A percentile compares a stretch with the other conserved stretches of the same genome.
Evolutionary conservation across 1,140 invertebrate genomes (phyloP).

Genomic region (roundworm (Caenorhabditis elegans)): WBcel235 BX284606.5:15082001-15082500

Average conservation of each 20-base stretch:
- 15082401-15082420: too few relatives aligned
- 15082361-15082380: too few relatives aligned
- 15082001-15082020: not conserved
- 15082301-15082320: not conserved
- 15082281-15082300: too few relatives aligned
- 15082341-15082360: too few relatives aligned
- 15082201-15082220: not conserved
- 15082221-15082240: not conserved
- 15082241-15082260: too few relatives aligned
- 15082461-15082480: not conserved
- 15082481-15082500: not conserved
- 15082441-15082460: too few relatives aligned
- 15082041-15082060: not conserved
- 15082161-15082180: not conserved
- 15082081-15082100: not conserved
- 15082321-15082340: too few relatives aligned
- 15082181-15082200: not conserved
- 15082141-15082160: not conserved
- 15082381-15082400: too few relatives aligned
- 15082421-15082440: too few relatives aligned
- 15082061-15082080: slow-evolving; percentile 5
- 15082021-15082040: not conserved
- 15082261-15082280: too few relatives aligned
- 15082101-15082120: not conserved
- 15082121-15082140: not conserved